Percentiles rank a stretch among this genome's conserved stretches.
Evolutionary conservation across 2,797 vertebrate species (phyloP).

Genomic region (Cheracebus regulus): DNA sequence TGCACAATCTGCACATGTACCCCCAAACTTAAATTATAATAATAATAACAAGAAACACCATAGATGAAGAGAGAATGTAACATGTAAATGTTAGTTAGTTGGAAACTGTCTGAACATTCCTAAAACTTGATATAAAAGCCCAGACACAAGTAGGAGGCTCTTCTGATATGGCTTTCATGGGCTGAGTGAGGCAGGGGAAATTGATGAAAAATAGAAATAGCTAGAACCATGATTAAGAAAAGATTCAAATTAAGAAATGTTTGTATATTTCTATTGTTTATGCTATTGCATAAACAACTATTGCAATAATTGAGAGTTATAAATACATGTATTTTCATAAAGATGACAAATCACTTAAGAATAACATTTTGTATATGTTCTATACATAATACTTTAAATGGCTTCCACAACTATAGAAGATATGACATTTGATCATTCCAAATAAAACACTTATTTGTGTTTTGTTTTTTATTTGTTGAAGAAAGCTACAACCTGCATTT

Average conservation of each 20-base stretch:
- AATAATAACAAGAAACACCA: background rate
- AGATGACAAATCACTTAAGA: background rate
- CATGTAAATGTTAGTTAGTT: background rate
- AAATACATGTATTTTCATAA: background rate
- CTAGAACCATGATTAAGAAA: background rate
- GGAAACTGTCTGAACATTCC: background rate
- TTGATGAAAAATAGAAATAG: background rate
- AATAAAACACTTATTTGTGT: background rate
- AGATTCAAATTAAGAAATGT: background rate
- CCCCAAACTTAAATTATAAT: too few relatives aligned
- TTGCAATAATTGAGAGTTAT: background rate
- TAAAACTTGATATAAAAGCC: background rate
- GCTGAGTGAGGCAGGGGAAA: background rate
- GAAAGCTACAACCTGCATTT: background rate
- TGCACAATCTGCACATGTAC: too few relatives aligned
- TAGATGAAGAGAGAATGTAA: background rate
- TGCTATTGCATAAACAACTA: background rate
- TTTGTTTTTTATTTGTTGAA: background rate
- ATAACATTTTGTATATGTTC: background rate
- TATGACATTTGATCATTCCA: background rate
- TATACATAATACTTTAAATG: background rate
- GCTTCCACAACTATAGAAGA: background rate
- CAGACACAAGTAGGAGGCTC: background rate
- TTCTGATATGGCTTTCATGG: background rate
- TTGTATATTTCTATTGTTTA: background rate